Evolutionary conservation across 53 echinoderm and acorn worm species (phyloP), one percentile per base, ranked within the genome.

Genomic region (Paracentrotus lividus): DNA sequence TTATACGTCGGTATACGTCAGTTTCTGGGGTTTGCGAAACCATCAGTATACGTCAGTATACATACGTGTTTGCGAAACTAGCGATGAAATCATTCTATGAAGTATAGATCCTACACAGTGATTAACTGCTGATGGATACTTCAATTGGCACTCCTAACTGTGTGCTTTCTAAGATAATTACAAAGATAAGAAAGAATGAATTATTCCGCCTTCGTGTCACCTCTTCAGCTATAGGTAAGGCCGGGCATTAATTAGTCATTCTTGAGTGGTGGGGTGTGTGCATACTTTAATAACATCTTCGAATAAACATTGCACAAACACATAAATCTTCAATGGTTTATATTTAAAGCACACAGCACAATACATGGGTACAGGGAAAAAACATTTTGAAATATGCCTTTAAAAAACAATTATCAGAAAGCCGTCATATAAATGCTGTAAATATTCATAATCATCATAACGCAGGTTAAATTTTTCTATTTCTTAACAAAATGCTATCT

Each of bases 221-320:
- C 72, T 72, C 34, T 72, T 12, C 72, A 72, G 72, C 36, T 72
- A n/a, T n/a, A 6, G 5, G 8, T n/a, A 72, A 18, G 72, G 18
- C 40, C 40, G 72, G 40, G 36, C 20, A 72, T 72, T 72, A 72
- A 36, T 69, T 69, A 69, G 72, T 69, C 38, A 69, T 69, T 72
- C 72, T 72, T 72, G 32, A 72, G 72, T 72, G 38, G 72, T 32
- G 72, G 36, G 36, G 36, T 36, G 20, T 20, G 72, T 40, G 40
- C 40, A 36, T 21, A 36, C 36, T 72, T 72, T 69, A 26, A 65
- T 65, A 65, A 29, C 27, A 65, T 65, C 31, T 66, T 32, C 27
- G 27, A 29, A 72, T 72, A 32, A 1, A 72, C 5, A 10, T 40
- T 40, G 40, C 40, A 40, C 40, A 72, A 72, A 72, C 21, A 32